Evolutionary conservation across 2,113 vertebrate species (phyloP).

Genomic region (Mugil cephalus): DNA sequence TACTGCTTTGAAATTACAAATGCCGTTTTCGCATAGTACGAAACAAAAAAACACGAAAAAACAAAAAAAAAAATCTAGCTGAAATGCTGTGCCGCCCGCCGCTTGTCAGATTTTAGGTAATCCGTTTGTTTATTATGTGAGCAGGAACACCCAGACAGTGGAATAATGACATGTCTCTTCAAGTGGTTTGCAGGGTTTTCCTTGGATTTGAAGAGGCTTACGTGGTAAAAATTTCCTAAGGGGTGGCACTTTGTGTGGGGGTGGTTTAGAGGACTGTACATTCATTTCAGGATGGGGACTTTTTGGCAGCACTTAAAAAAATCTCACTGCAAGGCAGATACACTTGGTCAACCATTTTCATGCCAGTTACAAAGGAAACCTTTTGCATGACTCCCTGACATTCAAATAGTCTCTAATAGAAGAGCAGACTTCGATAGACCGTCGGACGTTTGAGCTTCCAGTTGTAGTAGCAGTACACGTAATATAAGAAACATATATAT

Average conservation of each 20-base stretch:
- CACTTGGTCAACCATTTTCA: slow-evolving; percentile 3
- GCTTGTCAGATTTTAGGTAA: slow-evolving; percentile 66
- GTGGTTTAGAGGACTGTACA: neutral
- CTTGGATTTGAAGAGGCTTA: slow-evolving; percentile 60
- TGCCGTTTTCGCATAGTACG: slow-evolving; percentile 14
- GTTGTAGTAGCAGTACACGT: too few relatives aligned
- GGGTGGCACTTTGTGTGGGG: slow-evolving; percentile 1
- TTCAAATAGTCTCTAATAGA: slow-evolving; percentile 15
- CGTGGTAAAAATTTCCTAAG: slow-evolving; percentile 40
- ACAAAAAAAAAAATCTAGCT: slow-evolving; percentile 4
- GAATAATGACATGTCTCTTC: slow-evolving; percentile 62
- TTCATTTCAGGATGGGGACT: slow-evolving; percentile 9
- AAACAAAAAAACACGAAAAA: slow-evolving; percentile 7
- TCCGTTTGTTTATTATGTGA: slow-evolving; percentile 67
- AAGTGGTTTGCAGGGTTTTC: slow-evolving; percentile 61
- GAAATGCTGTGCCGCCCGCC: slow-evolving; percentile 17
- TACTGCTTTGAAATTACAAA: slow-evolving; percentile 54
- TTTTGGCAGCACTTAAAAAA: slow-evolving; percentile 1
- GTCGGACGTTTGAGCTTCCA: neutral
- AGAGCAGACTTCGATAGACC: neutral
- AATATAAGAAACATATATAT: too few relatives aligned
- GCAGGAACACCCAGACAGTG: slow-evolving; percentile 60
- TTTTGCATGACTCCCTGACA: slow-evolving; percentile 22
- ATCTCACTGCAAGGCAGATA: neutral
- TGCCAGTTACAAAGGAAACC: neutral